A percentile compares a stretch with the other conserved stretches of the same genome.
Evolutionary conservation across 2,113 vertebrate species (phyloP).

Genomic region (Mus spicilegus): DNA sequence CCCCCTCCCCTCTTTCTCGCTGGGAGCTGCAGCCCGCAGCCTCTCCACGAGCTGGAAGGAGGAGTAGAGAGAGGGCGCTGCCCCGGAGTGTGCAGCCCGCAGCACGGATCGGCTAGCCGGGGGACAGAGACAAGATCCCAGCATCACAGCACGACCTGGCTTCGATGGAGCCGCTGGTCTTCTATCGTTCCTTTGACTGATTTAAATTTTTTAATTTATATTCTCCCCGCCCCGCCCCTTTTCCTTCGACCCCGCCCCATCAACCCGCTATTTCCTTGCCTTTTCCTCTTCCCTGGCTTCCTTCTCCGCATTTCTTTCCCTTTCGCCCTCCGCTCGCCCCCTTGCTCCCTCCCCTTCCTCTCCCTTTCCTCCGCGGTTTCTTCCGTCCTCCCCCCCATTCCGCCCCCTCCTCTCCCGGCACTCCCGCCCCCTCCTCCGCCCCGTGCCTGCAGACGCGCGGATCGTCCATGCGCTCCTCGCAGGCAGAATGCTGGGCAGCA

Average conservation of each 20-base stretch:
- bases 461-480: constrained; percentile 91
- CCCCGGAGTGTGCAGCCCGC: not conserved
- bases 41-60: constrained; percentile 36
- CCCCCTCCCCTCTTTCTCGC: constrained; percentile 59
- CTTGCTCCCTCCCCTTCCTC: constrained; percentile 20
- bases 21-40: constrained; percentile 60
- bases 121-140: not conserved
- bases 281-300: constrained; percentile 12
- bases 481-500: constrained; percentile 93
- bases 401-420: constrained; percentile 24
- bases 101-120: not conserved
- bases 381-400: constrained; percentile 50
- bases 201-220: constrained; percentile 68
- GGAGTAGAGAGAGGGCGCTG: constrained; percentile 56
- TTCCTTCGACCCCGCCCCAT: constrained; percentile 49
- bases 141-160: not conserved
- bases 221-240: constrained; percentile 66
- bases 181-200: constrained; percentile 45
- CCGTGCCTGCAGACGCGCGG: constrained; percentile 84
- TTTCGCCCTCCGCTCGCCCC: constrained; percentile 19
- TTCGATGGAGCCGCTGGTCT: constrained; percentile 1
- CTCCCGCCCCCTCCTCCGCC: constrained; percentile 49
- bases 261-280: constrained; percentile 45
- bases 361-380: constrained; percentile 56
- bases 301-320: constrained; percentile 16